Evolutionary conservation across 2,797 vertebrate genomes (phyloP).

Genomic region (Emydoidea blandingii): DNA sequence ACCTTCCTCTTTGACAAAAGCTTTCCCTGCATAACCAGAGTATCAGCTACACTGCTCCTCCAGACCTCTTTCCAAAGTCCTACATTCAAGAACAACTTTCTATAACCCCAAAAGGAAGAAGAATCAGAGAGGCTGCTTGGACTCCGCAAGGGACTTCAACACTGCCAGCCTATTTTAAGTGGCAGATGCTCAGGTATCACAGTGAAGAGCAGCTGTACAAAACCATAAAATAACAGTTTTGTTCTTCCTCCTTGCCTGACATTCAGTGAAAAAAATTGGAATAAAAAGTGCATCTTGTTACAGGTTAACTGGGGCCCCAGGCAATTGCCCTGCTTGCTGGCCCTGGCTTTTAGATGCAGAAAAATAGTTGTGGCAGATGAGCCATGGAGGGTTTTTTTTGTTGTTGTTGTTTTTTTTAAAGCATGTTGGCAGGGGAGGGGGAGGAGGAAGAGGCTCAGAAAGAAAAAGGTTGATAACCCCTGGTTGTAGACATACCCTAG

Average conservation of each 20-base stretch:
- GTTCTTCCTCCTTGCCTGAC: not conserved
- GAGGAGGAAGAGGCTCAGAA: no score
- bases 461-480: no score
- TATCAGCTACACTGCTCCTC: not conserved
- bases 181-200: not conserved
- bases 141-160: not conserved
- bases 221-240: rapidly evolving
- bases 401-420: no score
- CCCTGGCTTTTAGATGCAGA: no score
- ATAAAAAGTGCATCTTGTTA: not conserved
- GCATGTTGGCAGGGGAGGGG: no score
- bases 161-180: not conserved
- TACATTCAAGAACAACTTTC: not conserved
- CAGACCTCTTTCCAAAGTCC: not conserved
- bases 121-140: rapidly evolving
- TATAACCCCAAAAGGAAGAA: not conserved
- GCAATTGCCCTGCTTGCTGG: no score
- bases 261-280: not conserved
- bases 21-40: not conserved
- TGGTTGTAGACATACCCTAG: not conserved
- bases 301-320: not conserved
- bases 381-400: no score
- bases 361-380: no score
- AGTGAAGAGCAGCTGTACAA: not conserved
- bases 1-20: not conserved